Conservation (phyloP, 2,888 invertebrate species). For the Gonocerus acuteangulatus region DNA sequence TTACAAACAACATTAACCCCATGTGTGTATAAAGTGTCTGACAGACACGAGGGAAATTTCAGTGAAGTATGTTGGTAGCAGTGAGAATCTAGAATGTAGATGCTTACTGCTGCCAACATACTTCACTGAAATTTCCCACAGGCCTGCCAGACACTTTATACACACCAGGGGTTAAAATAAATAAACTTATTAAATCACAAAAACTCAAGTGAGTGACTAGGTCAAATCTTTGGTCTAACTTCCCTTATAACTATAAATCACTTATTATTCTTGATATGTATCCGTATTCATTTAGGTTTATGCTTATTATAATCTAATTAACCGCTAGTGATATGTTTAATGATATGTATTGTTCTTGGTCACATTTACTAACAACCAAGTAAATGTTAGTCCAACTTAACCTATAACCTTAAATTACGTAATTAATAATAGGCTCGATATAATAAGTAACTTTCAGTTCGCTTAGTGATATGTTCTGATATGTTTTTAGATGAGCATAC, state of each 20-base stretch:
- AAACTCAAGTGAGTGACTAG: no score
- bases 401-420: conserved; percentile 1
- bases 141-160: no score
- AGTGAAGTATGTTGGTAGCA: no score
- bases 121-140: no score
- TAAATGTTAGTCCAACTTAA: conserved; percentile 31
- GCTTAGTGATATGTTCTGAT: conserved; percentile 14
- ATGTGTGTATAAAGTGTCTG: no score
- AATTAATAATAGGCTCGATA: conserved; percentile 8
- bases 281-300: not conserved
- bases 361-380: conserved; percentile 29
- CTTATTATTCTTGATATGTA: conserved; percentile 16
- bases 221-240: conserved; percentile 16
- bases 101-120: no score
- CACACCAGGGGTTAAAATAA: no score
- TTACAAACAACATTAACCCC: no score
- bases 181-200: no score
- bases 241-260: conserved; percentile 8
- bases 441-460: conserved; percentile 22
- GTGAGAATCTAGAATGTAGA: no score
- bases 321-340: conserved; percentile 32
- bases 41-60: no score
- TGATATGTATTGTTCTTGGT: conserved; percentile 36
- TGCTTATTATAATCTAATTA: not conserved
- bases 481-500: not conserved